phyloP scores from a whole-genome alignment of 1,140 invertebrate genomes.

The Nasonia vitripennis region DNA sequence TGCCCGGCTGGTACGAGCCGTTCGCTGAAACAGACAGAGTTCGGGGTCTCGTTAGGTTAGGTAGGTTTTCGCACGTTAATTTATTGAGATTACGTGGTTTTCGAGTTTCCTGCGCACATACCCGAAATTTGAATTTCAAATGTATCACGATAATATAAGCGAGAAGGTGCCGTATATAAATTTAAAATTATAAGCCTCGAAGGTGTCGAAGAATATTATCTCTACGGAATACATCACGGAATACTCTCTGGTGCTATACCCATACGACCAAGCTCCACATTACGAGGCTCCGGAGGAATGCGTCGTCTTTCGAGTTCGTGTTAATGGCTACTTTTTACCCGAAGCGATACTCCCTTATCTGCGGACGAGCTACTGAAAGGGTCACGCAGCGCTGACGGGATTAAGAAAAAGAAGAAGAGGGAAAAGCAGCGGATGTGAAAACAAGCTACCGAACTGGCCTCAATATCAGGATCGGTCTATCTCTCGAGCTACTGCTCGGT shows the following conservation, averaged over 20 bases:
- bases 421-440: conserved; percentile 25
- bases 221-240: conserved; percentile 6
- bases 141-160: neutral
- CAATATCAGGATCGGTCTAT: conserved; percentile 39
- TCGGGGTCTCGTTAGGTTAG: neutral
- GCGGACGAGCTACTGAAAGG: conserved; percentile 48
- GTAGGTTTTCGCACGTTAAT: too few relatives aligned
- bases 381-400: conserved; percentile 15
- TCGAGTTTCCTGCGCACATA: neutral
- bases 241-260: neutral
- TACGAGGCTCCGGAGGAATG: conserved; percentile 23
- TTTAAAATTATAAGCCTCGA: conserved; percentile 1
- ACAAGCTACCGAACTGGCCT: conserved; percentile 54
- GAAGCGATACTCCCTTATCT: conserved; percentile 19
- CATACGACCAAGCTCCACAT: conserved; percentile 18
- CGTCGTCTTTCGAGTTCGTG: conserved; percentile 44
- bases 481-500: neutral
- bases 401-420: neutral
- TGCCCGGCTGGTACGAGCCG: conserved; percentile 90
- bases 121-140: neutral
- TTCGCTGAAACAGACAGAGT: conserved; percentile 80
- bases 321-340: conserved; percentile 43
- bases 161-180: neutral
- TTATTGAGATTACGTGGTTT: too few relatives aligned
- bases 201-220: neutral